Conservation (phyloP, 2,888 invertebrate genomes). For the Meganola albula region DNA sequence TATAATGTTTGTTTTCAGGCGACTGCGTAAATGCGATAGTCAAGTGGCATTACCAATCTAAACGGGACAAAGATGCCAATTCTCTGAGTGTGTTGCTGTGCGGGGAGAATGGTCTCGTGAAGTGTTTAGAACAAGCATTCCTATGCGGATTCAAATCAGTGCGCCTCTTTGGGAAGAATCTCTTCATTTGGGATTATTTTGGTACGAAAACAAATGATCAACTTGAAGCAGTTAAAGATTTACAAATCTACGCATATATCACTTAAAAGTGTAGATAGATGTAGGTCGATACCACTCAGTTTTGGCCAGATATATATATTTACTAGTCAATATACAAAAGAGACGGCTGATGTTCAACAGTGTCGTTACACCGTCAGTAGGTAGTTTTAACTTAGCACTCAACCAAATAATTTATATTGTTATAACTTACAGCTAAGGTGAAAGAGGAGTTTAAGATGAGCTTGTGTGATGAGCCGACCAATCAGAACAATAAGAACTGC, state of each 20-base stretch:
- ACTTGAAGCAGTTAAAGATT: too few species aligned
- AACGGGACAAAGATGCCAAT: slow-evolving; percentile 87
- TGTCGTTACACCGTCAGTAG: too few species aligned
- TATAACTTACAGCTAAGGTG: slow-evolving; percentile 79
- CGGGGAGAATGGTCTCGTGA: slow-evolving; percentile 96
- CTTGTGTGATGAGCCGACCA: slow-evolving; percentile 77
- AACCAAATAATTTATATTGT: slow-evolving; percentile 6
- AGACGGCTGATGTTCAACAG: too few species aligned
- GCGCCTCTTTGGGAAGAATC: slow-evolving; percentile 93
- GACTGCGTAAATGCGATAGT: slow-evolving; percentile 98
- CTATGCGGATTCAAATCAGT: slow-evolving; percentile 96
- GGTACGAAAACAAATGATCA: too few species aligned
- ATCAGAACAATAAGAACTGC: slow-evolving; percentile 50
- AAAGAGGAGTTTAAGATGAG: slow-evolving; percentile 89
- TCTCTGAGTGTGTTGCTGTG: slow-evolving; percentile 94
- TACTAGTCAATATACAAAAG: too few species aligned
- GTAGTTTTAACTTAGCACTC: too few species aligned
- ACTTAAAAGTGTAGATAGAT: too few species aligned
- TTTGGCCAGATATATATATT: too few species aligned
- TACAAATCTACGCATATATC: too few species aligned
- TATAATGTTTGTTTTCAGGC: slow-evolving; percentile 79
- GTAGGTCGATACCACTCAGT: too few species aligned
- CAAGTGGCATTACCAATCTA: slow-evolving; percentile 96
- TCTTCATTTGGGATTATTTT: slow-evolving; percentile 99
- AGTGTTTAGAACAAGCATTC: slow-evolving; percentile 95